These are phyloP conservation scores for Drosophila neocordata DNA, from an alignment of 1,140 invertebrate species.

Conservation along the genomic window DNA sequence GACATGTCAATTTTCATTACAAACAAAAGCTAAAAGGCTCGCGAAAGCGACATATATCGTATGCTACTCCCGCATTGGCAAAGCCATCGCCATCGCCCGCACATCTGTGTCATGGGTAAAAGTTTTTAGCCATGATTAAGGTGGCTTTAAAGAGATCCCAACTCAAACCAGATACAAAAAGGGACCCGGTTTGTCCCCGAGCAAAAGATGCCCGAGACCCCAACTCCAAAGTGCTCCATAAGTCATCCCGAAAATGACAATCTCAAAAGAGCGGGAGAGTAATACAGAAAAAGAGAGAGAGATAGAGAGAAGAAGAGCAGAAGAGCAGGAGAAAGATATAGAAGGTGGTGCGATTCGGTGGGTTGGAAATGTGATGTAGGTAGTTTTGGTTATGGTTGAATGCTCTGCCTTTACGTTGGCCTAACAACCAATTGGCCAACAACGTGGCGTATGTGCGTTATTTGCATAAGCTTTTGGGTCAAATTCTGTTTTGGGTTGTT, in stretches of 20 bases:
- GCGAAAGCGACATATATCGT: constrained; percentile 16
- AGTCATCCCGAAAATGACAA: constrained; percentile 49
- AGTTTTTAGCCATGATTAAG: constrained; percentile 47
- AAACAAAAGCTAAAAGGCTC: constrained; percentile 72
- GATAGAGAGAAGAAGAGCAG: neutral
- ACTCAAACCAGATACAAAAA: constrained; percentile 2
- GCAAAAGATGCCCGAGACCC: constrained; percentile 5
- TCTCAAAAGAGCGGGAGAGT: neutral
- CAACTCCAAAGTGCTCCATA: constrained; percentile 38
- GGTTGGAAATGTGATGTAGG: constrained; percentile 39
- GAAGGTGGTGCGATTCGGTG: neutral
- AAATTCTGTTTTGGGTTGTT: neutral
- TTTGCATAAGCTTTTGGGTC: constrained; percentile 47
- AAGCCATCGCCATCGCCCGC: neutral
- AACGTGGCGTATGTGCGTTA: constrained; percentile 39
- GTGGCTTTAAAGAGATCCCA: constrained; percentile 42
- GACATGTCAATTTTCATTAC: constrained; percentile 75
- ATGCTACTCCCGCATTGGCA: constrained; percentile 12
- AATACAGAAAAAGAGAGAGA: neutral
- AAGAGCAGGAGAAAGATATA: neutral
- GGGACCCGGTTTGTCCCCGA: neutral
- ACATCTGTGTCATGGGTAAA: constrained; percentile 23
- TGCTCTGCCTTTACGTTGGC: constrained; percentile 15
- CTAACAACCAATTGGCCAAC: constrained; percentile 12
- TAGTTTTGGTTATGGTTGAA: constrained; percentile 46